These are phyloP conservation scores for Plemyria rubiginata DNA, from an alignment of 2,888 invertebrate genomes.

Conservation along the genomic window DNA sequence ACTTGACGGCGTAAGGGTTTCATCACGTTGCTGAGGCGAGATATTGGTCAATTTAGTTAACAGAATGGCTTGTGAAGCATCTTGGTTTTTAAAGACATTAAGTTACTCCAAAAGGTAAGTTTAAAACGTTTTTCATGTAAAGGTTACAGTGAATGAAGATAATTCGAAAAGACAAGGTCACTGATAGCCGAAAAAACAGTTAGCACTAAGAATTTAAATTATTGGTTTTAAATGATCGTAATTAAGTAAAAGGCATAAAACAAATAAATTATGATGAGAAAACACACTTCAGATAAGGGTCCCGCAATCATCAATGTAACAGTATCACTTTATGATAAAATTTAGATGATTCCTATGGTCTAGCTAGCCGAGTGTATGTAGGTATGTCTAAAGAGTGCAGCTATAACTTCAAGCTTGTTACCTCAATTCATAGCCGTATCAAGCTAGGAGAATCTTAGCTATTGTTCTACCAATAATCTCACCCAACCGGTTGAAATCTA, in stretches of 20 bases:
- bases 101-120: background rate
- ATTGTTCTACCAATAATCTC: slow-evolving; percentile 41
- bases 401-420: slow-evolving; percentile 31
- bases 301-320: background rate
- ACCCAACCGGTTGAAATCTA: slow-evolving; percentile 34
- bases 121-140: background rate
- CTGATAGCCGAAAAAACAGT: background rate
- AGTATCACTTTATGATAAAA: background rate
- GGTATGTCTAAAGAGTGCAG: slow-evolving; percentile 15
- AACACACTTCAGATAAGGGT: no score
- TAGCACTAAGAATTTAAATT: no score
- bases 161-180: background rate
- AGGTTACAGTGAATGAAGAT: background rate
- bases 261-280: no score
- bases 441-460: slow-evolving; percentile 35
- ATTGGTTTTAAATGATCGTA: no score
- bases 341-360: background rate
- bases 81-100: no score
- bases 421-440: slow-evolving; percentile 34
- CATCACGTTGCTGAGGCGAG: background rate
- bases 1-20: background rate
- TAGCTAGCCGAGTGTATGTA: slow-evolving; percentile 8
- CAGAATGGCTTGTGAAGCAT: background rate
- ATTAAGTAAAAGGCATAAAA: no score
- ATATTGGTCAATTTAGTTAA: background rate